phyloP scores from a whole-genome alignment of 92 coral and sea anemone species.

The Phymanthus crucifer region DNA sequence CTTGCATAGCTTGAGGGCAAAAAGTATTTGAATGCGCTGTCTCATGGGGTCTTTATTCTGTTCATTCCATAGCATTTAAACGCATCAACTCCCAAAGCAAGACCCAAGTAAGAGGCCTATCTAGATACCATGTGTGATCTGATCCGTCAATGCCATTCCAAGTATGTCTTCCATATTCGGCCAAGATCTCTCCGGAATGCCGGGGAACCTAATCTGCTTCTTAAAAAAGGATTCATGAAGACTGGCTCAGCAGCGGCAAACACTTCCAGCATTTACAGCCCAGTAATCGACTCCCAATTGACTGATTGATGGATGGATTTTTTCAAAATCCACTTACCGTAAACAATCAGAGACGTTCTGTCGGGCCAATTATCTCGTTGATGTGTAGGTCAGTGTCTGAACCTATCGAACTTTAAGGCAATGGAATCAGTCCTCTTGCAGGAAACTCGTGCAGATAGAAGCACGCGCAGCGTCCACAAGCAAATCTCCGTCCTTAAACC shows the following conservation, averaged over 20 bases:
- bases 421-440: neutral
- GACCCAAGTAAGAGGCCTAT: constrained; percentile 9
- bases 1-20: neutral
- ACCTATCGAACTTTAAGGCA: constrained; percentile 16
- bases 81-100: neutral
- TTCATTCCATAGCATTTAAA: constrained; percentile 17
- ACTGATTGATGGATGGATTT: constrained; percentile 7
- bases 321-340: constrained; percentile 15
- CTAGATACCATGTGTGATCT: constrained; percentile 20
- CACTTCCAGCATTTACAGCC: neutral
- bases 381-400: constrained; percentile 26
- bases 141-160: constrained; percentile 32
- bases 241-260: neutral
- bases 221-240: constrained; percentile 2
- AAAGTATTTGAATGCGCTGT: neutral
- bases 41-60: neutral
- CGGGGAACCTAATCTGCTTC: constrained; percentile 21
- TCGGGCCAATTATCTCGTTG: constrained; percentile 20
- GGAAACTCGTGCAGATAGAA: neutral
- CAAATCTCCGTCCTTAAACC: neutral
- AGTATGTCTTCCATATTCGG: constrained; percentile 30
- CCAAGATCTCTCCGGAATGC: constrained; percentile 25
- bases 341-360: constrained; percentile 24
- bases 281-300: constrained; percentile 12
- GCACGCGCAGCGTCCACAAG: neutral